phyloP scores from a whole-genome alignment of 1,140 invertebrate species.

The Drusus annulatus region DNA sequence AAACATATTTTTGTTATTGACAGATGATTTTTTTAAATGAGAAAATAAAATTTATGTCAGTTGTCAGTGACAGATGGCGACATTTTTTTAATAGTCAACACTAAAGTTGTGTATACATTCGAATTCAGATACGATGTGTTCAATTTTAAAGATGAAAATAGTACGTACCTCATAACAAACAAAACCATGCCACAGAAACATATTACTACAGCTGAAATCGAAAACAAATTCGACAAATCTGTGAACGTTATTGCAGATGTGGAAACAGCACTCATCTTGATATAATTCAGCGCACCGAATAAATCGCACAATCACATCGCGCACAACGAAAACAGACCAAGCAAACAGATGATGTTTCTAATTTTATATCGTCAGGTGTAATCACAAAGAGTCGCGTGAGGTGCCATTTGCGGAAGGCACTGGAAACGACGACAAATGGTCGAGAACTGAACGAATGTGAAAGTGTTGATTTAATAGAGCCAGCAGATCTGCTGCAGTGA shows the following conservation, averaged over 20 bases:
- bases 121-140: too few species aligned
- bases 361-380: slow-evolving; percentile 31
- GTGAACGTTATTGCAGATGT: slow-evolving; percentile 69
- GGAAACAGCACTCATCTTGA: slow-evolving; percentile 47
- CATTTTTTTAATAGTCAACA: too few species aligned
- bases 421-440: slow-evolving; percentile 9
- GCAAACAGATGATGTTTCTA: slow-evolving; percentile 15
- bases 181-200: slow-evolving; percentile 47
- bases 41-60: too few species aligned
- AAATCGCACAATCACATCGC: slow-evolving; percentile 32
- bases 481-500: slow-evolving; percentile 40
- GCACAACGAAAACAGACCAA: slow-evolving; percentile 19
- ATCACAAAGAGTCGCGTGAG: slow-evolving; percentile 18
- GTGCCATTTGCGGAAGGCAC: slow-evolving; percentile 26
- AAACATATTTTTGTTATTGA: too few species aligned
- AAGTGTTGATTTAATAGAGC: slow-evolving; percentile 41
- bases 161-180: slow-evolving; percentile 50
- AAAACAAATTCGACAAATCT: slow-evolving; percentile 75
- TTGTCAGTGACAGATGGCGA: too few species aligned
- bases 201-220: slow-evolving; percentile 73
- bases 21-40: too few species aligned
- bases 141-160: background rate
- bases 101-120: too few species aligned
- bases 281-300: slow-evolving; percentile 14
- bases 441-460: slow-evolving; percentile 51